Base-by-base conservation (phyloP, 1,140 invertebrate species). In the Bombus turneri region DNA sequence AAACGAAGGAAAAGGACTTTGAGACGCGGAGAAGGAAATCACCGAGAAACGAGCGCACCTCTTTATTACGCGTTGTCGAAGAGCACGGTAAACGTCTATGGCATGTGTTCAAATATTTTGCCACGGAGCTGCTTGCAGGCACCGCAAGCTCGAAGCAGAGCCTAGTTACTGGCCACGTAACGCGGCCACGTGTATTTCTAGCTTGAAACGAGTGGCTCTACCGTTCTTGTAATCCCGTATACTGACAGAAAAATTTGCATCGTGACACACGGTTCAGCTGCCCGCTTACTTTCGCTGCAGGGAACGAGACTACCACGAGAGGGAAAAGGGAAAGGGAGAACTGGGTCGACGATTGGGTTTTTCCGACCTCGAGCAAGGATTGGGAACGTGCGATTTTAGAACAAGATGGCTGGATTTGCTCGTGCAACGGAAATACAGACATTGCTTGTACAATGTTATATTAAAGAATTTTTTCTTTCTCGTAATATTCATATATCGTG, bases 21-120 rank as follows among this genome's bases (percentile, higher is more conserved):
- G 85, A 91, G 9, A 92, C 15, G 91, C 89, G 73, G 86, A 85
- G 87, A 78, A 91, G 86, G 72, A 88, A 87, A 91, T 92, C 92
- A 93, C 91, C 90, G 93, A 87, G 91, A 91, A 91, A 93, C 87
- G 91, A 90, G 88, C 92, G 87, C 91, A 88, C 87, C 91, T 85
- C 88, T 93, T 93, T 92, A 93, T 92, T 91, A 93, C 89, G 87
- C 86, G 73, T 76, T 88, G 88, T 90, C 87, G 87, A 83, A 85
- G 75, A 73, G 81, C 37, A 87, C 62, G 66, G 80, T 90, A 93
- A 93, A 93, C 90, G 89, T 92, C 92, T 92, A 90, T 91, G 89
- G 87, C 88, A 87, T 91, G 90, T 87, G 90, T 87, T 91, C 88
- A 92, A 93, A 93, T 93, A 91, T 91, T 92, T 91, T 90, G 83